Evolutionary conservation across 2,113 vertebrate species (phyloP).

Genomic region (Gasterosteus nipponicus): DNA sequence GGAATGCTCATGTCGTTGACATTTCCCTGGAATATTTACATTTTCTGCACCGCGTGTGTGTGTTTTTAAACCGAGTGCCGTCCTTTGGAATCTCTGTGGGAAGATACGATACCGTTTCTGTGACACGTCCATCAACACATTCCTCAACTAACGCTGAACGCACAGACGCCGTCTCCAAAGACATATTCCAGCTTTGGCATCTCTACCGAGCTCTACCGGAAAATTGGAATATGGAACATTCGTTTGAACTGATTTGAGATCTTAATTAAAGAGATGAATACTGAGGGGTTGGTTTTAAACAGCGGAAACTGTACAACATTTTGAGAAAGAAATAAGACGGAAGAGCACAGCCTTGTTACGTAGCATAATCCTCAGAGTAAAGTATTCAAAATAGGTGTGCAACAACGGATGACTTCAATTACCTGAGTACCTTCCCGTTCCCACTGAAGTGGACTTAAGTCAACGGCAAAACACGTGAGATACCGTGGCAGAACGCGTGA

Average conservation of each 20-base stretch:
- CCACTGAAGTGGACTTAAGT: conserved; percentile 63
- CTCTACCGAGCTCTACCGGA: neutral
- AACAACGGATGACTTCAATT: conserved; percentile 67
- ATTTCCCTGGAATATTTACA: conserved; percentile 47
- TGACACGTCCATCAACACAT: conserved; percentile 3
- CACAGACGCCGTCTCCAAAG: neutral
- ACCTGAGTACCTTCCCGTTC: conserved; percentile 77
- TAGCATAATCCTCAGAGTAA: conserved; percentile 30
- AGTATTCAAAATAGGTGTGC: conserved; percentile 54
- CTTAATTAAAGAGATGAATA: conserved; percentile 24
- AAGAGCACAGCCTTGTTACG: conserved; percentile 34
- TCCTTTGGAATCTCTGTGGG: conserved; percentile 35
- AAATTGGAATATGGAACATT: conserved; percentile 52
- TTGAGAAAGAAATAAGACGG: conserved; percentile 2
- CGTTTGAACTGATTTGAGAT: conserved; percentile 43
- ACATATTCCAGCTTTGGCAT: conserved; percentile 31
- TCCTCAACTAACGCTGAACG: conserved; percentile 3
- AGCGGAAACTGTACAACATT: conserved; percentile 45
- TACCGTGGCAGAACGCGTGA: conserved; percentile 34
- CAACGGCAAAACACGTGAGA: conserved; percentile 44
- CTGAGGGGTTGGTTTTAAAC: conserved; percentile 6
- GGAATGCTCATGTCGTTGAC: conserved; percentile 49
- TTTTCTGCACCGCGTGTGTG: conserved; percentile 32
- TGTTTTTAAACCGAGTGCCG: conserved; percentile 32
- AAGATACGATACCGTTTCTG: conserved; percentile 12